Evolutionary conservation across 2,888 invertebrate species (phyloP), one percentile per base, ranked within the genome.

Genomic region (Brachyopa scutellaris): DNA sequence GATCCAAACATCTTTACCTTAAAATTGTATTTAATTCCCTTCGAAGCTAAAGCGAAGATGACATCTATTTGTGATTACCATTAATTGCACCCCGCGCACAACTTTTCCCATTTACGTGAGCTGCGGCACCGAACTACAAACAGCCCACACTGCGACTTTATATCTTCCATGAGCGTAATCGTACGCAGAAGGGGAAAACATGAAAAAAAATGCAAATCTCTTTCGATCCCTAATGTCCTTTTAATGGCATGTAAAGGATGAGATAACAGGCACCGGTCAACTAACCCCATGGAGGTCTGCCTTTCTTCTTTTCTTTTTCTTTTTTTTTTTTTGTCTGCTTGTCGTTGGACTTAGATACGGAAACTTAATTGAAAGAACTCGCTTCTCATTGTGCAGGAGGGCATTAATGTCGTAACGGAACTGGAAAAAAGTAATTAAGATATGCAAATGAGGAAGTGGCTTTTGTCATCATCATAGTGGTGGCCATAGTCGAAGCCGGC

Each of bases 381-480:
- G 70, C 70, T 55, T 23, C 76, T 42, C 77, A 76, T 82, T 76
- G 82, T 72, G 64, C 70, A 66, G 57, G 61, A 49, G 57, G 64
- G 70, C 57, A 80, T 76, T 77, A 77, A 61, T 76, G 70, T 70
- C 76, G 76, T 61, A 76, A 66, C 66, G 77, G 82, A 82, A 77
- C 72, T 82, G 82, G 70, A 82, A 82, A 82, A 82, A 82, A 77
- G 82, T 82, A 82, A 82, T 82, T 82, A 82, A 82, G 82, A 82
- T 82, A 82, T 82, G 82, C 76, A 82, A 82, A 82, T 82, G 82
- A 77, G 82, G 66, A 77, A 82, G 59, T 72, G 77, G 70, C 82
- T 82, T 70, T 82, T 82, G 82, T 82, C 77, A 82, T 80, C 74
- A 62, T 74, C 69, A 42, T 17, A 31, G 51, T 70, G 26, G 13